Evolutionary conservation across 2,888 invertebrate genomes (phyloP).

Genomic region (Scaptomyza parva): DNA sequence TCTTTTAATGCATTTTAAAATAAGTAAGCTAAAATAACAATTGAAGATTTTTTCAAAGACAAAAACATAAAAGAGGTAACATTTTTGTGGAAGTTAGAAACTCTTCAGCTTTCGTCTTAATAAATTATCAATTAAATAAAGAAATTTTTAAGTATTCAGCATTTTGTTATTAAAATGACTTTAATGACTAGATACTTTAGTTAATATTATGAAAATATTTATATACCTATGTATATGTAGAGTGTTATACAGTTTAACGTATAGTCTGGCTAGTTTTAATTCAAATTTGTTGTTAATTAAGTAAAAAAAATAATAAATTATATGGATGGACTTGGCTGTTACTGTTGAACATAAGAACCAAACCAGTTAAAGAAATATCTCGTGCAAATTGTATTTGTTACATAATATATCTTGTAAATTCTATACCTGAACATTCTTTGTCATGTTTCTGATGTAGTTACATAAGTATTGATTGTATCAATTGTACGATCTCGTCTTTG

Average conservation of each 20-base stretch:
- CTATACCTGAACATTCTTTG: conserved; percentile 28
- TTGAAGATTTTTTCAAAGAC: conserved; percentile 1
- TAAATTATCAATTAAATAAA: conserved; percentile 2
- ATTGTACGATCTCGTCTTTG: conserved; percentile 35
- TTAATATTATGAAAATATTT: conserved; percentile 9
- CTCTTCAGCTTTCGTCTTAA: neutral
- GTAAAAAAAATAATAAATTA: neutral
- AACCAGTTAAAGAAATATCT: conserved; percentile 10
- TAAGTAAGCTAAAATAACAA: neutral
- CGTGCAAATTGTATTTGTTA: conserved; percentile 37
- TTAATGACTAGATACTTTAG: conserved; percentile 12
- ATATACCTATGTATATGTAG: conserved; percentile 25
- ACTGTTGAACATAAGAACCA: conserved; percentile 25
- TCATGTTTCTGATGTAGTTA: conserved; percentile 39
- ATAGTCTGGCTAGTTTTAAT: conserved; percentile 22
- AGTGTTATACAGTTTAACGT: conserved; percentile 13
- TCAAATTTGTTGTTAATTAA: conserved; percentile 20
- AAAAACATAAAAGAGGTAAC: conserved; percentile 5
- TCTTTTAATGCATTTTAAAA: neutral
- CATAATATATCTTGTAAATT: conserved; percentile 29
- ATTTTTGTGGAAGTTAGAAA: conserved; percentile 6
- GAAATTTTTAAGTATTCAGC: neutral
- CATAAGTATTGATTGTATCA: conserved; percentile 28
- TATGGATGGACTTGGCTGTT: conserved; percentile 39
- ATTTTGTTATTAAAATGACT: conserved; percentile 32